Evolutionary conservation across 2,888 invertebrate genomes (phyloP).

Genomic region (Brenthis ino): DNA sequence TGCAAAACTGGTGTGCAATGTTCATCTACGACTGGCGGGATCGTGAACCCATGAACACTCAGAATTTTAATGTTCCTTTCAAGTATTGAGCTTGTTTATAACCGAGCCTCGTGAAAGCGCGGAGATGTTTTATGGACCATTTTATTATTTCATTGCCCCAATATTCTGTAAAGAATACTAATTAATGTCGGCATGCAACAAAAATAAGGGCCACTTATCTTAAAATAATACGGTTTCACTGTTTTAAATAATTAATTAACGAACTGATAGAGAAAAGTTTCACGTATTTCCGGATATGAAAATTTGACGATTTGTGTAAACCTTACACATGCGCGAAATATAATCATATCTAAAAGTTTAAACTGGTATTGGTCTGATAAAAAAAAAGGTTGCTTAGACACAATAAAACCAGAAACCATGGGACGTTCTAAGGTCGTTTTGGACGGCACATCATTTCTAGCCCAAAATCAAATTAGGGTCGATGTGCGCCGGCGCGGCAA

Average conservation of each 20-base stretch:
- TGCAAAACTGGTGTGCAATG: conserved; percentile 13
- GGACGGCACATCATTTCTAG: conserved; percentile 60
- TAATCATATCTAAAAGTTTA: neutral
- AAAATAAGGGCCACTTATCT: conserved; percentile 25
- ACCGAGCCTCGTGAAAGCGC: conserved; percentile 35
- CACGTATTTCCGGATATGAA: neutral
- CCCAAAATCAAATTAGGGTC: conserved; percentile 70
- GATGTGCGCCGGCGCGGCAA: conserved; percentile 65
- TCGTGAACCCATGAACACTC: conserved; percentile 24
- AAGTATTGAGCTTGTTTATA: conserved; percentile 33
- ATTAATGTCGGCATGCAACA: conserved; percentile 31
- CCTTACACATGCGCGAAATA: neutral
- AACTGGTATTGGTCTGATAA: neutral
- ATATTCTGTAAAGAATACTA: conserved; percentile 35
- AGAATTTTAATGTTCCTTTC: conserved; percentile 35
- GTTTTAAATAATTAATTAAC: conserved; percentile 15
- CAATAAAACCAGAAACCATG: conserved; percentile 21
- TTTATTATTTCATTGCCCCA: conserved; percentile 39
- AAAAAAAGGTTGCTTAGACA: conserved; percentile 7
- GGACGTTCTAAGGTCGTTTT: conserved; percentile 42
- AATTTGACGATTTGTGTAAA: neutral
- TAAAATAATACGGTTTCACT: conserved; percentile 17
- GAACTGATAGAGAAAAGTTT: neutral
- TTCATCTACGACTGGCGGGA: conserved; percentile 6
- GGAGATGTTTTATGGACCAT: conserved; percentile 39